Evolutionary conservation across 2,797 vertebrate species (phyloP), one percentile per base, ranked within the genome.

Genomic region (Thunnus albacares): DNA sequence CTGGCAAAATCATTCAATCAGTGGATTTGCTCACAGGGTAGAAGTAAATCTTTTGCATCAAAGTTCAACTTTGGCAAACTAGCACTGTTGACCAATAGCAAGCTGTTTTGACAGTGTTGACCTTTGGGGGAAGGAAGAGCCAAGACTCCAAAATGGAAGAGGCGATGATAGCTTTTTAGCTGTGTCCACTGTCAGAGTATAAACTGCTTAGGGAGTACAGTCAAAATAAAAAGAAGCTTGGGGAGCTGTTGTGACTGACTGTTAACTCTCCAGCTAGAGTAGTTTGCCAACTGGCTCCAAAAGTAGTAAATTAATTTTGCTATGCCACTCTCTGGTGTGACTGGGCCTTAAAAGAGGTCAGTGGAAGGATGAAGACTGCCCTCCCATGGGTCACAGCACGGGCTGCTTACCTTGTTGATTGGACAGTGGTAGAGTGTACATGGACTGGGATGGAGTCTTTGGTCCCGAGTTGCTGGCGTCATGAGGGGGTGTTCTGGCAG

Each of bases 371-470:
- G 76, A 61, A 38, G 9, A 18, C 20, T 49, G 22, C 26, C 11
- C 15, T 59, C 41, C 18, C 3, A 53, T 57, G 56, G 41, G 41
- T 55, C 33, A 69, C 9, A 49, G n/a, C 26, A n/a, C 9, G 9
- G 26, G 55, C 11, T 17, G 6, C 87, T 97, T 94, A 99, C 98
- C 96, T 88, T 96, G 95, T 83, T 98, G 97, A 89, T 99, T 98
- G 87, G 98, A 99, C 81, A 99, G 95, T 1, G 97, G 98, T 67
- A 99, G 82, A 0, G 96, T 98, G 84, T 97, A 98, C 82, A 96
- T 97, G 30, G 97, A 96, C 52, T 96, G 97, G 62, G 90, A 96
- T 49, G 97, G 94, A 57, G 91, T 47, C 38, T 93, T 95, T 2
- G 56, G 62, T 8, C 62, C 77, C 12, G 84, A 66, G n/a, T 59